A percentile compares a stretch with the other conserved stretches of the same genome.
phyloP scores from a whole-genome alignment of 2,113 vertebrate species.

The Neopipo cinnamomea region DNA sequence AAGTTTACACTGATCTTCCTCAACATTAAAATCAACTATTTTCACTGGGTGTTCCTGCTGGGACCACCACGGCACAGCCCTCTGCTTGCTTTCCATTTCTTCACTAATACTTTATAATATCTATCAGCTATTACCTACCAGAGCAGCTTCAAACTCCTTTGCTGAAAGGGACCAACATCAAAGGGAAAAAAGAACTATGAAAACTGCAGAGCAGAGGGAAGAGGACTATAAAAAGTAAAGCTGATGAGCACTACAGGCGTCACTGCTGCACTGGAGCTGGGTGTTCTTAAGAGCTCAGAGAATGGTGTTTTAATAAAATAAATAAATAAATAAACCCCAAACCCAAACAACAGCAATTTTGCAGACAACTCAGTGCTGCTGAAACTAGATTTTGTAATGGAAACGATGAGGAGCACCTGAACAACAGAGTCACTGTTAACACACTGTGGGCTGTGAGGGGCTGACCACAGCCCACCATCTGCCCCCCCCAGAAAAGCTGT shows the following conservation, averaged over 20 bases:
- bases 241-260: not conserved
- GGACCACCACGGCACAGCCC: not conserved
- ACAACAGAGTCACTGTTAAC: not conserved
- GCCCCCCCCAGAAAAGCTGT: not conserved
- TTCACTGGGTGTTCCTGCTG: not conserved
- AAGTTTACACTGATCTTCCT: not conserved
- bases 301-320: not conserved
- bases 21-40: not conserved
- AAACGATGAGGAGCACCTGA: not conserved
- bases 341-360: not conserved
- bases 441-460: rapidly evolving
- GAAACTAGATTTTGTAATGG: not conserved
- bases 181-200: not conserved
- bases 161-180: not conserved
- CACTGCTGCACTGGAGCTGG: not conserved
- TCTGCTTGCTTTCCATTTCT: not conserved
- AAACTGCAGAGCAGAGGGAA: not conserved
- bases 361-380: not conserved
- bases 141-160: not conserved
- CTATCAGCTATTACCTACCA: not conserved
- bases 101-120: not conserved
- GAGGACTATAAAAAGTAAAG: not conserved
- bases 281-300: not conserved
- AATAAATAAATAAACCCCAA: not conserved
- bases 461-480: not conserved